A percentile compares a stretch with the other conserved stretches of the same genome.
Conservation (phyloP, 2,113 vertebrate species). For the Anarrhichthys ocellatus region DNA sequence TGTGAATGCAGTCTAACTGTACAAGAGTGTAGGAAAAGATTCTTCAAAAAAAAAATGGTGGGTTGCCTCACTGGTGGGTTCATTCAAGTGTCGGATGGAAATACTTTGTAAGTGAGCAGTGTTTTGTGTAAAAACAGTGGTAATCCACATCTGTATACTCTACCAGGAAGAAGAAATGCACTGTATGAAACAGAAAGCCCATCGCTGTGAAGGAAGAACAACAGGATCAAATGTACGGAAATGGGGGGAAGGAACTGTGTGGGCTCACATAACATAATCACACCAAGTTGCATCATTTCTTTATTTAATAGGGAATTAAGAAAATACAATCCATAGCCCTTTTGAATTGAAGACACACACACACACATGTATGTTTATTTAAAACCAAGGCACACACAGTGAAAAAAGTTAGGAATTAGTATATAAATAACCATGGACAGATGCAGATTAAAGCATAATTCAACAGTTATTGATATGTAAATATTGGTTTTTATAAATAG, state of each 20-base stretch:
- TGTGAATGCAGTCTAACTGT: neutral
- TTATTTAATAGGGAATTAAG: neutral
- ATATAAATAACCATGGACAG: neutral
- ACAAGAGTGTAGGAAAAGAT: conserved; percentile 7
- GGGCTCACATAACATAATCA: conserved; percentile 9
- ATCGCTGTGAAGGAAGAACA: conserved; percentile 29
- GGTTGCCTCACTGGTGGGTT: conserved; percentile 11
- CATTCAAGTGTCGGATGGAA: conserved; percentile 1
- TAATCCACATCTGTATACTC: conserved; percentile 8
- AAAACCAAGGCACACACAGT: neutral
- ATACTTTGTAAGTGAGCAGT: conserved; percentile 26
- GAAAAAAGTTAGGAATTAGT: neutral
- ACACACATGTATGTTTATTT: neutral
- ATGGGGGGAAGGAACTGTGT: conserved; percentile 9
- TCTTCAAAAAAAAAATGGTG: conserved; percentile 7
- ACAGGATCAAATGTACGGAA: conserved; percentile 8
- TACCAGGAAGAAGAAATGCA: neutral
- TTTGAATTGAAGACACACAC: neutral
- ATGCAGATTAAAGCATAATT: neutral
- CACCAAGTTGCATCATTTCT: neutral
- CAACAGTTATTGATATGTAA: neutral
- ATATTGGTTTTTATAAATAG: neutral
- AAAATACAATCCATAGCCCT: neutral
- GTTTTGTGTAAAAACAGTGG: conserved; percentile 19
- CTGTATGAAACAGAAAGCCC: conserved; percentile 9